phyloP scores from a whole-genome alignment of 2,797 vertebrate species.

The Mionectes olivaceus region DNA sequence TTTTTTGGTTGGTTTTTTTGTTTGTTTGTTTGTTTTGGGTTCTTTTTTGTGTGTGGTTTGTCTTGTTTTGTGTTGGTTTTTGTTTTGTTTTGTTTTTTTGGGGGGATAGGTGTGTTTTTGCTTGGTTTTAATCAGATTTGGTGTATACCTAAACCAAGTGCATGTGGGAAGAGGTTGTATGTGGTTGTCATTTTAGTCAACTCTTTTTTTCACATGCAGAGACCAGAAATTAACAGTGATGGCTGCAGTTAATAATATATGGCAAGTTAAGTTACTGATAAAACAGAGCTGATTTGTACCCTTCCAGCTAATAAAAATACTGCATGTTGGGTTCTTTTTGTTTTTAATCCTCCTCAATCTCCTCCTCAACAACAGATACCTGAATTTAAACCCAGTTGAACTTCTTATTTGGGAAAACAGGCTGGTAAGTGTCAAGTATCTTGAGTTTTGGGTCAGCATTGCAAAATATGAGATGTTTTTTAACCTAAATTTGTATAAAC shows the following conservation, averaged over 20 bases:
- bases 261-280: neutral
- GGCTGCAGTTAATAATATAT: neutral
- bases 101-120: fast-evolving
- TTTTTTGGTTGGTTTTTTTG: too few relatives aligned
- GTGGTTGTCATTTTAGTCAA: neutral
- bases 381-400: neutral
- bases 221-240: neutral
- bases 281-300: neutral
- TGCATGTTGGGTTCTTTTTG: neutral
- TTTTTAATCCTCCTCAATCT: neutral
- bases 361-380: neutral
- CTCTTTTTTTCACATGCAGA: neutral
- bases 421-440: neutral
- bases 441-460: neutral
- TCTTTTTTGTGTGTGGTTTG: neutral
- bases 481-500: neutral
- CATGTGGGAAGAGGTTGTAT: neutral
- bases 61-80: too few relatives aligned
- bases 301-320: neutral
- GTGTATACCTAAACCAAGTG: neutral
- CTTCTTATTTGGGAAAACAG: neutral
- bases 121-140: neutral
- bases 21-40: neutral
- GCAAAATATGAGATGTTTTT: neutral
- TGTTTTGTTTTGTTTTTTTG: too few relatives aligned